Evolutionary conservation across 2,888 invertebrate species (phyloP).

Genomic region (Rhogogaster chlorosoma): DNA sequence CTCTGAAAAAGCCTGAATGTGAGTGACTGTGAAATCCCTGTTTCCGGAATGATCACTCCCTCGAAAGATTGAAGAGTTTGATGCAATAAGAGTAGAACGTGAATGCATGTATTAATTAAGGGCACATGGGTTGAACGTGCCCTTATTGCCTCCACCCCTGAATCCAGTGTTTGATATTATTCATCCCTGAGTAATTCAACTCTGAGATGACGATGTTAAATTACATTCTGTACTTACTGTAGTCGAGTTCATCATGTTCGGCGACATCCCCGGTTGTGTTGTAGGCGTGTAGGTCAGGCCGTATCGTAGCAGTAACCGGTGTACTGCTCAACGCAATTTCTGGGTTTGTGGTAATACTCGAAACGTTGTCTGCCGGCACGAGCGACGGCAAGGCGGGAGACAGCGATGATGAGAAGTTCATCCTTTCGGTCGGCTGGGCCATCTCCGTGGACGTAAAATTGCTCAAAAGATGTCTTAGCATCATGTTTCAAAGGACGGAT

Average conservation of each 20-base stretch:
- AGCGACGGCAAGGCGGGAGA: conserved; percentile 58
- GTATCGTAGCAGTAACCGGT: conserved; percentile 69
- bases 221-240: conserved; percentile 70
- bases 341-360: background rate
- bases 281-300: conserved; percentile 72
- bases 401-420: conserved; percentile 63
- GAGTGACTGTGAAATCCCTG: too few species aligned
- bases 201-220: background rate
- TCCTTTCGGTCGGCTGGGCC: conserved; percentile 59
- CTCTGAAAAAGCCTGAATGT: too few species aligned
- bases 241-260: conserved; percentile 74
- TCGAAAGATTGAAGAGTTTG: too few species aligned
- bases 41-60: too few species aligned
- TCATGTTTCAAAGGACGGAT: conserved; percentile 51
- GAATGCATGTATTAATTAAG: too few species aligned
- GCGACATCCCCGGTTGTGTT: conserved; percentile 71
- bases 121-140: too few species aligned
- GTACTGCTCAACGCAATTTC: conserved; percentile 68
- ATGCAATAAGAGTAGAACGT: too few species aligned
- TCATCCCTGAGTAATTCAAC: background rate
- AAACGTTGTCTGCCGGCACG: conserved; percentile 49
- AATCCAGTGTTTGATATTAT: background rate
- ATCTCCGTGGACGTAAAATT: conserved; percentile 60
- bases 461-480: conserved; percentile 62
- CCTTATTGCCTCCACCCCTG: background rate